Evolutionary conservation across 2,888 invertebrate genomes (phyloP).

Genomic region (Rhagophthalmus giganteus): DNA sequence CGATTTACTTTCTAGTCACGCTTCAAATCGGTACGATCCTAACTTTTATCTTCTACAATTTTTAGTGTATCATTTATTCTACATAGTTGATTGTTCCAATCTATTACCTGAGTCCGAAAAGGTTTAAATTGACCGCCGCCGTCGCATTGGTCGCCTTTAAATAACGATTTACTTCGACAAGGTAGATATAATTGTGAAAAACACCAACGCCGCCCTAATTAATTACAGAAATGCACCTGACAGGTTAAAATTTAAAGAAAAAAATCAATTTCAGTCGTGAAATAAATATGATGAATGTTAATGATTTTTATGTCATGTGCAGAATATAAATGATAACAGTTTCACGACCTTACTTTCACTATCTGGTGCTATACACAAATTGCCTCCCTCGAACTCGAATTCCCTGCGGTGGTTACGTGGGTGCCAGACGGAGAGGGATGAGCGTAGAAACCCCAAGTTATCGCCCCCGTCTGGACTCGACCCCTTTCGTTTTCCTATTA

Average conservation of each 20-base stretch:
- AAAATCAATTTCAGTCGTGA: not conserved
- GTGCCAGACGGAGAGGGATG: conserved; percentile 25
- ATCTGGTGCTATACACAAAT: conserved; percentile 22
- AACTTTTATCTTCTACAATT: too few relatives aligned
- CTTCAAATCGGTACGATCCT: too few relatives aligned
- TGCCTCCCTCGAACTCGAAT: conserved; percentile 24
- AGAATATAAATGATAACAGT: conserved; percentile 21
- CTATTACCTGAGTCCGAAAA: too few relatives aligned
- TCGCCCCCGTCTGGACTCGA: conserved; percentile 23
- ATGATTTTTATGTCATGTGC: conserved; percentile 17
- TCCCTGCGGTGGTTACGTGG: conserved; percentile 17
- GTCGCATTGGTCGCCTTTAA: too few relatives aligned
- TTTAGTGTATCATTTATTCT: too few relatives aligned
- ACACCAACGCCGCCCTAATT: too few relatives aligned
- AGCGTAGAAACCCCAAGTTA: too few relatives aligned
- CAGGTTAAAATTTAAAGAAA: not conserved
- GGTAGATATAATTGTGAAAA: too few relatives aligned
- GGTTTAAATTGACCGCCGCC: too few relatives aligned
- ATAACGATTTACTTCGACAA: too few relatives aligned
- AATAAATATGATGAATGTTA: conserved; percentile 4
- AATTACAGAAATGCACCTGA: not conserved
- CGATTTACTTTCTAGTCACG: too few relatives aligned
- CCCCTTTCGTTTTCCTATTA: conserved; percentile 14
- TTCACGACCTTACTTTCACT: conserved; percentile 24
- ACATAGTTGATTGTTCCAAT: too few relatives aligned